Base-by-base conservation (phyloP, 2,888 invertebrate genomes). In the Bellardia bayeri region DNA sequence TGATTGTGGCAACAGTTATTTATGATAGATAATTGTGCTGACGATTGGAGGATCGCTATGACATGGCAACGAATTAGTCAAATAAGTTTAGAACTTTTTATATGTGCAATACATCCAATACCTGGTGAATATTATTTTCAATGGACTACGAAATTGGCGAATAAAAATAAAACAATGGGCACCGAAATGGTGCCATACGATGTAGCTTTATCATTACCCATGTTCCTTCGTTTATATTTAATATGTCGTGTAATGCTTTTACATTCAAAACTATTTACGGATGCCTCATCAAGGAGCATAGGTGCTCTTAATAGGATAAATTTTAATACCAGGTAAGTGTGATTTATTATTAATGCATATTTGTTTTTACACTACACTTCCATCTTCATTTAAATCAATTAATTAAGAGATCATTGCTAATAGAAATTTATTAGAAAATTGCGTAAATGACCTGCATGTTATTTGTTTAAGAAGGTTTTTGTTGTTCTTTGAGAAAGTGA, bases 11-110 rank as follows among this genome's bases (percentile, higher is more conserved):
- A 51, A 40, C 96, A 99, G 99, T 96, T 99, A 95, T 99, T 99
- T 95, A 99, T 99, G 97, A 99, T 99, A 95, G 99, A 99, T 96
- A 99, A 99, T 95, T 99, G 99, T 95, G 99, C 99, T 90, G 99
- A 99, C 94, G 99, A 99, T 95, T 99, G 99, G 99, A 96, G 99
- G 93, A 99, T 99, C 95, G 99, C 99, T 92, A 98, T 99, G 97
- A 99, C 99, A 91, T 98, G 98, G 97, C 98, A 99, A 94, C 96
- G 99, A 94, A 97, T 99, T 94, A 96, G 96, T 92, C 98, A 98
- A 95, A 98, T 99, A 93, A 95, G 96, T 86, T 95, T 98, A 92
- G 99, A 99, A 95, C 95, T 99, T 91, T 94, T 96, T 91, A 98
- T 99, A 93, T 99, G 99, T 95, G 98, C 98, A 91, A 96, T 99